Evolutionary conservation across 2,888 invertebrate genomes (phyloP), one percentile per base, ranked within the genome.

Genomic region (Plemyria rubiginata): DNA sequence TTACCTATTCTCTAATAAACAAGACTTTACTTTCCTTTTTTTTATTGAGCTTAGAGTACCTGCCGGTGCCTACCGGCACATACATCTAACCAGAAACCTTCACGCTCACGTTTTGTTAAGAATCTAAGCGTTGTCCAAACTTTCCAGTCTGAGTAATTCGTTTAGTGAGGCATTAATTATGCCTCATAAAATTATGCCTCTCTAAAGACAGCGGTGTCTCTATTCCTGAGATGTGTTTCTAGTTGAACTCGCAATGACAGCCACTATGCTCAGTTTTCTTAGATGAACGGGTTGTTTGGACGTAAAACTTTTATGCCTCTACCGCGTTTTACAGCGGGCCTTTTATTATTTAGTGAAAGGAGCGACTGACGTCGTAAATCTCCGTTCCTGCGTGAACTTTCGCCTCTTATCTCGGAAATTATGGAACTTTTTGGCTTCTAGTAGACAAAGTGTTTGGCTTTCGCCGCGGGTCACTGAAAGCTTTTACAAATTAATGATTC

Each of bases 321-420:
- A 82, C 86, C 86, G 88, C 90, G 90, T 91, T 92, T 92, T 92
- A 92, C 90, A 92, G 90, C 90, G 84, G 85, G 82, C 85, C 90
- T 90, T 92, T 92, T 90, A 92, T 92, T 92, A 92, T 92, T 92
- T 92, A 92, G 92, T 92, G 91, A 91, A 92, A 91, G 90, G 90
- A 90, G 86, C 88, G 86, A 87, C 90, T 89, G 90, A 91, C 87
- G 91, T 91, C 90, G 90, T 92, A 92, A 92, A 92, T 92, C 92
- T 92, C 89, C 83, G 88, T 87, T 91, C 87, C 91, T 90, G 90
- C 90, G 90, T 91, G 91, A 92, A 92, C 91, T 91, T 90, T 91
- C 88, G 88, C 92, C 90, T 90, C 90, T 92, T 92, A 92, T 92
- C 92, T 91, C 86, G 86, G 91, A 90, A 92, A 92, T 92, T 91